A percentile compares a stretch with the other conserved stretches of the same genome.
Evolutionary conservation across 2,888 invertebrate genomes (phyloP).

Genomic region (Microdon myrmicae): DNA sequence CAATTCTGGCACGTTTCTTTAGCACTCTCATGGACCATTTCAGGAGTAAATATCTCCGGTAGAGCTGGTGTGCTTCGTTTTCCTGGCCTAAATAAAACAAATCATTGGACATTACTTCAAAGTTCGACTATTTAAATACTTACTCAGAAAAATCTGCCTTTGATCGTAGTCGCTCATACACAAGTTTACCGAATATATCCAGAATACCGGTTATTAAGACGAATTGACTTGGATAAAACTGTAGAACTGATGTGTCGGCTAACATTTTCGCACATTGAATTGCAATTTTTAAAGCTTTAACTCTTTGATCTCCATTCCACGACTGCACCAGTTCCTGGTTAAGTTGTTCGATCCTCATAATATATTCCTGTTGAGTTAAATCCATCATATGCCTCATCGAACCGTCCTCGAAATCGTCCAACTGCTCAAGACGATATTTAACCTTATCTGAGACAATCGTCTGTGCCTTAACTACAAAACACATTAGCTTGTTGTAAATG

Average conservation of each 20-base stretch:
- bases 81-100: conserved; percentile 67
- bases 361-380: conserved; percentile 92
- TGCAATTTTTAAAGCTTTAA: conserved; percentile 94
- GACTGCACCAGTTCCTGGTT: conserved; percentile 89
- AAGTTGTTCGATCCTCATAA: conserved; percentile 87
- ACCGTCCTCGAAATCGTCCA: conserved; percentile 94
- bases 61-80: conserved; percentile 68
- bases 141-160: conserved; percentile 76
- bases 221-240: conserved; percentile 98
- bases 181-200: conserved; percentile 92
- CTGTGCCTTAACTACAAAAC: conserved; percentile 79
- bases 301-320: conserved; percentile 94
- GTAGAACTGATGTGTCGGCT: conserved; percentile 87
- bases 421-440: conserved; percentile 88
- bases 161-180: conserved; percentile 82
- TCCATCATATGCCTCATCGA: conserved; percentile 87
- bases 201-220: conserved; percentile 95
- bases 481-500: background rate
- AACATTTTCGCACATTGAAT: conserved; percentile 96
- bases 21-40: conserved; percentile 84
- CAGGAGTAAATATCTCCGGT: conserved; percentile 78
- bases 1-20: conserved; percentile 98
- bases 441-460: conserved; percentile 84
- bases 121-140: conserved; percentile 53
- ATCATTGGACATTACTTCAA: background rate